Evolutionary conservation across 64 coral and sea anemone genomes (phyloP), one percentile per base, ranked within the genome.

Genomic region (Cladopsammia gracilis): DNA sequence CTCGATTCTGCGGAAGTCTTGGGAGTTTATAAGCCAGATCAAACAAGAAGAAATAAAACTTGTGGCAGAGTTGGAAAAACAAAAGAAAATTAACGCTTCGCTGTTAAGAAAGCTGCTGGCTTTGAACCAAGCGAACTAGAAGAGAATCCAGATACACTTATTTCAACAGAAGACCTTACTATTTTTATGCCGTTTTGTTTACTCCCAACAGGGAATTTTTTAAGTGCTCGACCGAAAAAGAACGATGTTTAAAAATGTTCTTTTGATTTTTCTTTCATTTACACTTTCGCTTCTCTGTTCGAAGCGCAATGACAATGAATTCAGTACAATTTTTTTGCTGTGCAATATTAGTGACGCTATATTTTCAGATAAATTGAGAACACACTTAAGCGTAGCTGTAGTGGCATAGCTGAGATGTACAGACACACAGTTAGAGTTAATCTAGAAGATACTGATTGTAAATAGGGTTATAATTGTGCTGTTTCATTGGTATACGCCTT

Each of bases 1-100:
- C 9, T 96, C 95, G 3, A 99, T 99, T 79, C 77, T 99, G 12
- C 73, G 95, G 70, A 99, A 99, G 91, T 93, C 98, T 1, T 99
- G 98, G 95, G 94, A 99, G 15, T 89, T 94, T 62, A 96, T 99
- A 51, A 78, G 81, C 22, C 85, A 71, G 47, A 67, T 99, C 66
- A 93, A 99, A 72, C 75, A 96, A 92, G 94, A 99, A 77, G 98
- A 99, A 85, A 73, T 70, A 80, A 87, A 92, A 76, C 62, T 99
- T 1, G 25, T 70, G 6, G 70, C 88, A 48, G 98, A 99, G 65
- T 51, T 99, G 5, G 98, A 99, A 89, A 94, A 90, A 71, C 98
- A 99, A 80, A 96, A 98, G 69, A 98, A 98, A 91, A 68, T 91
- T 16, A 98, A 98, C 79, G 58, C 88, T 22, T 25, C 56, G 19